Evolutionary conservation across 2,113 vertebrate genomes (phyloP), one percentile per base, ranked within the genome.

Genomic region (Geococcyx californianus): DNA sequence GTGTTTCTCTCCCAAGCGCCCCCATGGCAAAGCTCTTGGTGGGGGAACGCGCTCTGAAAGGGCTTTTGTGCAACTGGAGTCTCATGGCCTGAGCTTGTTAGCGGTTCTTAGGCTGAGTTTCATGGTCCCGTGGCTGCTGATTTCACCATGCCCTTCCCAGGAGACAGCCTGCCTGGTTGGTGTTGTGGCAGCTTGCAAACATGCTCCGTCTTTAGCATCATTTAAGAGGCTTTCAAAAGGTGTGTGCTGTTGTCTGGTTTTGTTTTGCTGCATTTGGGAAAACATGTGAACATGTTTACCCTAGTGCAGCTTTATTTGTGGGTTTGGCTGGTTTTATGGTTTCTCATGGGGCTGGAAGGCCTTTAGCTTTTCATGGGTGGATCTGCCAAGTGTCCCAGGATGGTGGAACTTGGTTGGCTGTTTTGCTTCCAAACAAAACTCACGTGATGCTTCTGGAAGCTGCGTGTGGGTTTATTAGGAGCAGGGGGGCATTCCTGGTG

Each of bases 81-180:
- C 60, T 55, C 51, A 1, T 11, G 33, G 52, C 38, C 60, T 59
- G 73, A 60, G 26, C 63, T 28, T 38, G 16, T 44, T 8, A 31
- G 52, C 33, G 18, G 13, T 51, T 84, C 73, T 59, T 66, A 38
- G 49, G 59, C 56, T 8, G 40, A 15, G 16, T 63, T 55, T 63
- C 0, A 0, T 84, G 78, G 40, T 68, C 26, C 44, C 2, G 0
- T 59, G 72, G 64, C 58, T 63, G 2, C 33, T 47, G 5, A 12
- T 25, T 42, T 7, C 28, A 10, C 74, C 31, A 1, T 8, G 9
- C 3, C 25, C 13, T 17, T 87, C 11, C 45, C 1, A 0, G 40
- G 2, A 16, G 10, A 7, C 82, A 66, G 31, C 23, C 45, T 69
- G 70, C 28, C 52, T 0, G 0, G 34, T 4, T 1, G 34, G 59